phyloP scores from a whole-genome alignment of 1,140 invertebrate species.

The Episyrphus balteatus region DNA sequence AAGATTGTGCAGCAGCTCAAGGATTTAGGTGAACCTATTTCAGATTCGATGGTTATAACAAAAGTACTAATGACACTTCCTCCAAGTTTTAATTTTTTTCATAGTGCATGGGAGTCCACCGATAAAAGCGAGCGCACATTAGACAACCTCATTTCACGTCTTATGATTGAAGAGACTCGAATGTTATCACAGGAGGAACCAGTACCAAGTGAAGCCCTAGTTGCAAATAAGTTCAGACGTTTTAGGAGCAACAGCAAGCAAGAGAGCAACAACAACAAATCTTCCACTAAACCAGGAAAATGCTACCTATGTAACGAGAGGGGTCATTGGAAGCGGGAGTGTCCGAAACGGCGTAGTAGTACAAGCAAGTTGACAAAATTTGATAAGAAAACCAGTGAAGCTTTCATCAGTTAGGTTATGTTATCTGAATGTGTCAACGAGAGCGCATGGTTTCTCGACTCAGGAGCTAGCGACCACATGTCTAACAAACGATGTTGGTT shows the following conservation, averaged over 20 bases:
- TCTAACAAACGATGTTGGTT: neutral
- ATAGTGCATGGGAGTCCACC: constrained; percentile 18
- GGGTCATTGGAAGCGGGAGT: constrained; percentile 9
- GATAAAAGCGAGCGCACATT: constrained; percentile 13
- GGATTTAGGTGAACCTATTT: constrained; percentile 14
- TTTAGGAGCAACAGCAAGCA: neutral
- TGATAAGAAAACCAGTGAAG: neutral
- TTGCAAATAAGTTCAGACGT: neutral
- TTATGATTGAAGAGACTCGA: constrained; percentile 16
- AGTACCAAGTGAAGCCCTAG: neutral
- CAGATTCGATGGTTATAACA: constrained; percentile 20
- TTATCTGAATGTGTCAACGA: neutral
- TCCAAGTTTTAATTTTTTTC: constrained; percentile 14
- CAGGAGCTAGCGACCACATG: constrained; percentile 3
- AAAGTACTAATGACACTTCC: constrained; percentile 29
- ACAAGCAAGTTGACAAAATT: neutral
- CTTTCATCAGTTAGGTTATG: neutral
- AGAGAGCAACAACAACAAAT: neutral
- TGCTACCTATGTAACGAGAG: constrained; percentile 9
- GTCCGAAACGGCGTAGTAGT: neutral
- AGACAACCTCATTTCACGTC: constrained; percentile 10
- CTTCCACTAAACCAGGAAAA: constrained; percentile 4
- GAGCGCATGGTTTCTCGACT: neutral
- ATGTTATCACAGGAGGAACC: neutral
- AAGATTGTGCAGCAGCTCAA: constrained; percentile 11